phyloP scores from a whole-genome alignment of 2,888 invertebrate species.

The Rhabditoides inermis region DNA sequence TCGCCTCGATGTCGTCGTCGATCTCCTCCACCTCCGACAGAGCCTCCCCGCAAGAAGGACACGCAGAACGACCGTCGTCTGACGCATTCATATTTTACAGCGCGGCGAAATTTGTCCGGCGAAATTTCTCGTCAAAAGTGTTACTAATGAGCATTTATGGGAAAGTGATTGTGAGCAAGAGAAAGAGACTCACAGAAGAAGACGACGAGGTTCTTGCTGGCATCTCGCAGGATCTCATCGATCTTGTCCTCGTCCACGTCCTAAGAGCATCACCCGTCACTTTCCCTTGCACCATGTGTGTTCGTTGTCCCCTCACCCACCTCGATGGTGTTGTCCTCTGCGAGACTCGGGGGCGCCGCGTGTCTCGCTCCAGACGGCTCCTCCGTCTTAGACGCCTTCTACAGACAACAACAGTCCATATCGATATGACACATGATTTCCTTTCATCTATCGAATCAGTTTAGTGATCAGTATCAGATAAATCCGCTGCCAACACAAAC shows the following conservation, averaged over 20 bases:
- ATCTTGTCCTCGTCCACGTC: conserved; percentile 93
- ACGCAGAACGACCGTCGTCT: conserved; percentile 64
- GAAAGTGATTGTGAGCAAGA: neutral
- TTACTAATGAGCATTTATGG: neutral
- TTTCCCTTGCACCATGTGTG: neutral
- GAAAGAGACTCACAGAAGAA: conserved; percentile 73
- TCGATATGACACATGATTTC: too few species aligned
- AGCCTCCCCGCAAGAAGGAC: conserved; percentile 75
- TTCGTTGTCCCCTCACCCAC: neutral
- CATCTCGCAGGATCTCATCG: conserved; percentile 84
- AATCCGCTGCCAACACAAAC: too few species aligned
- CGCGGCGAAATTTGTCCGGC: neutral
- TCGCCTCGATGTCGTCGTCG: conserved; percentile 71
- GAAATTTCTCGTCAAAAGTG: neutral
- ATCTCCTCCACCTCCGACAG: conserved; percentile 80
- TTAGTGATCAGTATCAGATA: too few species aligned
- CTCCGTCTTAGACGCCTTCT: too few species aligned
- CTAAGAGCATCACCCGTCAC: conserved; percentile 62
- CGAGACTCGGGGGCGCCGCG: too few species aligned
- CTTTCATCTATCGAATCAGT: too few species aligned
- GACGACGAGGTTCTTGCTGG: conserved; percentile 86
- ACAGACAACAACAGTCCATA: too few species aligned
- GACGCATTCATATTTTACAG: conserved; percentile 1
- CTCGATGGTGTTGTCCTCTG: conserved; percentile 35
- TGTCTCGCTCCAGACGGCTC: conserved; percentile 5